Percentiles rank a stretch among this genome's conserved stretches.
phyloP scores from a whole-genome alignment of 30 jellyfish, hydroid and myxozoan species.

The Pelagia noctiluca region DNA sequence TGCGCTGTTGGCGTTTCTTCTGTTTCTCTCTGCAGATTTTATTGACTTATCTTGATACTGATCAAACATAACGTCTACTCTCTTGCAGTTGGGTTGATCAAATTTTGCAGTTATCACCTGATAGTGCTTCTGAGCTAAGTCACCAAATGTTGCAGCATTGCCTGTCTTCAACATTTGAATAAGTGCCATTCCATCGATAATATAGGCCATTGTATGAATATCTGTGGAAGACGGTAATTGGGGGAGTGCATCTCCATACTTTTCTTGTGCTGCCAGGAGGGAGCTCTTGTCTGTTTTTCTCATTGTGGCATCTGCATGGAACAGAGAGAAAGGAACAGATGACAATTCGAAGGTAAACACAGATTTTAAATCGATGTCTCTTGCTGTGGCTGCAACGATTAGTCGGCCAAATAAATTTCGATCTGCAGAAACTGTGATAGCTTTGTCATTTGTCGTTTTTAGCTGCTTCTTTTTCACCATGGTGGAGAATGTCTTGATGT shows the following conservation, averaged over 20 bases:
- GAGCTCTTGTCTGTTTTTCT: neutral
- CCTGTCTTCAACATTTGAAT: conserved; percentile 1
- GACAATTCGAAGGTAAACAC: neutral
- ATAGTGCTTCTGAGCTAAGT: conserved; percentile 4
- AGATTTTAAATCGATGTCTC: neutral
- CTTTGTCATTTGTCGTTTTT: neutral
- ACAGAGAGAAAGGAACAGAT: neutral
- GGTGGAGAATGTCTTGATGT: neutral
- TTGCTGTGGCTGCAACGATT: neutral
- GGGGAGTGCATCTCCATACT: neutral
- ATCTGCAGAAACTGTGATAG: neutral
- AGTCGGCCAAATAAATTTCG: neutral
- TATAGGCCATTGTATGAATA: no score
- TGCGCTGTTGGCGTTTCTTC: neutral
- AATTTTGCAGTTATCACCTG: neutral
- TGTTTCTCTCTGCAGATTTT: neutral
- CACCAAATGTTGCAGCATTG: conserved; percentile 1
- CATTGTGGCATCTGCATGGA: neutral
- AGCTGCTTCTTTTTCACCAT: neutral
- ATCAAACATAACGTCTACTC: neutral
- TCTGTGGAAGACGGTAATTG: neutral
- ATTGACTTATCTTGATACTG: neutral
- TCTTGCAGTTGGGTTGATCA: conserved; percentile 11
- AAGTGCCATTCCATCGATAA: neutral
- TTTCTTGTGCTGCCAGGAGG: neutral